Evolutionary conservation across 2,113 vertebrate species (phyloP), one percentile per base, ranked within the genome.

Genomic region (Tympanuchus pallidicinctus): DNA sequence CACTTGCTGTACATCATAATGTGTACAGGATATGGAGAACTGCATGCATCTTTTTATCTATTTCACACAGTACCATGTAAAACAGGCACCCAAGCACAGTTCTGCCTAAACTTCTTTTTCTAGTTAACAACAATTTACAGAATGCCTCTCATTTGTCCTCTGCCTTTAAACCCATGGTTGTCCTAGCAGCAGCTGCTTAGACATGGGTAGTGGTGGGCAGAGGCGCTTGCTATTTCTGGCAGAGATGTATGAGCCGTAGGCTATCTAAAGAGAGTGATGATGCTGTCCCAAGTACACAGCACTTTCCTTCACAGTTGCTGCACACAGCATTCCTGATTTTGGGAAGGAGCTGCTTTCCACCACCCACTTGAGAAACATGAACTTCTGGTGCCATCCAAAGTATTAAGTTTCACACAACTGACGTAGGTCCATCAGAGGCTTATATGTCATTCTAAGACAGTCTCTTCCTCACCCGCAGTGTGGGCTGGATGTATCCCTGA

Each of bases 31-130:
- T 54, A 64, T 6, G 36, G 69, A 87, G 42, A 16, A 84, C 10
- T 22, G 34, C 59, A 38, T 52, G 25, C 0, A 0, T n/a, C 22
- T 50, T 50, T 50, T 2, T 60, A 50, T 54, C 0, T 27, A 11
- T 66, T 91, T 88, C 40, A 74, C 13, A 52, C 47, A 67, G 38
- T 63, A 71, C 45, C 20, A 21, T 43, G 30, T n/a, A 86, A 10
- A 56, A 65, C 5, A 1, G 40, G 42, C 47, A 83, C 13, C 9
- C 52, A 72, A 72, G 40, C 57, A 84, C 56, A 54, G 13, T 38
- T 71, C 60, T 61, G 36, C 42, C 34, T 67, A 57, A 36, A 7
- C 5, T 40, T 74, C 79, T 87, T 52, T 91, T 76, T 74, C 21
- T 79, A 63, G n/a, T 89, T 88, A 72, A 71, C 24, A 71, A 10